Percentiles rank a stretch among this genome's conserved stretches.
Evolutionary conservation across 1,140 invertebrate species (phyloP).

Genomic region (Papilio aristodemus): DNA sequence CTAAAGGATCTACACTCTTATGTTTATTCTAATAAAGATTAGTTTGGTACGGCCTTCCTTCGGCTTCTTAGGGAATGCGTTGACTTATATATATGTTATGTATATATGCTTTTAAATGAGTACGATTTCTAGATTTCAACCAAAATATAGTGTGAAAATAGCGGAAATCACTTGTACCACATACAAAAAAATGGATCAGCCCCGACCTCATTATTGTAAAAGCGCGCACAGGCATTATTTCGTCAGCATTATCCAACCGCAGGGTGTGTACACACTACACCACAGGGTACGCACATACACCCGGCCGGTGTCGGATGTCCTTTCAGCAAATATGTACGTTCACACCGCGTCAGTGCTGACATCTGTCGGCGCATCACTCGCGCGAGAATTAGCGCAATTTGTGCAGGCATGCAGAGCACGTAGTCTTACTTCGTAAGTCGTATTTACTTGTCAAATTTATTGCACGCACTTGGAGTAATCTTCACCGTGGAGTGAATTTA

Average conservation of each 20-base stretch:
- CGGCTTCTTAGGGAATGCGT: neutral
- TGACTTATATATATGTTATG: no score
- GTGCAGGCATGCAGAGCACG: neutral
- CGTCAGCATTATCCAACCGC: constrained; percentile 9
- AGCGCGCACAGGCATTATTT: constrained; percentile 24
- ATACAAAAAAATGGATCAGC: constrained; percentile 2
- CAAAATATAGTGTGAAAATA: neutral
- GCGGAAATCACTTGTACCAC: constrained; percentile 1
- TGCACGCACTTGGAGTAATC: neutral
- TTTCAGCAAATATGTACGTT: constrained; percentile 41
- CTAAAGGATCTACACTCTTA: neutral
- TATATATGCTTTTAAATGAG: no score
- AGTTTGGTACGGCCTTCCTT: neutral
- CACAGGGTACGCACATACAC: constrained; percentile 29
- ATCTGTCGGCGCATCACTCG: constrained; percentile 40
- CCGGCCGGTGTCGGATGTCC: constrained; percentile 38
- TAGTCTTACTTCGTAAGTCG: neutral
- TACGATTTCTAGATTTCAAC: no score
- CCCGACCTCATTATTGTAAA: constrained; percentile 15
- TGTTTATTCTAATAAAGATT: neutral
- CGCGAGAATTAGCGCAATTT: constrained; percentile 1
- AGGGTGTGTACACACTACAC: constrained; percentile 22
- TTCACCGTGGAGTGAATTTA: neutral
- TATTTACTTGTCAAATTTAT: neutral
- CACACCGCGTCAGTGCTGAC: constrained; percentile 29